Base-by-base conservation (phyloP, 2,113 vertebrate genomes). In the Stercorarius parasiticus region DNA sequence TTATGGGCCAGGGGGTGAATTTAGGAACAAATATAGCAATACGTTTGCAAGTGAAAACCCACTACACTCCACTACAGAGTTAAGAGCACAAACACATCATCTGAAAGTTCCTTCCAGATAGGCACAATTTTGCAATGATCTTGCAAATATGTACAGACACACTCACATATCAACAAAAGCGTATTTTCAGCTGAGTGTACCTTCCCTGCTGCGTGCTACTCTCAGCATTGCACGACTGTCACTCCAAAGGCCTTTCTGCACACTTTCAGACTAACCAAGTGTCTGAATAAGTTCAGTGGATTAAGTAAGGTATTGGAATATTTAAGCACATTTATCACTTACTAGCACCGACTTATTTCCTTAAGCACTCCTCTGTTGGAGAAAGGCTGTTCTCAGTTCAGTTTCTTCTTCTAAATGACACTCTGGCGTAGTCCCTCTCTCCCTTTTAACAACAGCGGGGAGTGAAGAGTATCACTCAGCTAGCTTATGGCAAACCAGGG, bases 161-260 rank as follows among this genome's bases (percentile, higher is more conserved):
- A 62, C 9, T 9, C 27, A 69, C 38, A 71, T 15, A 85, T 34
- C 34, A 88, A 43, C 13, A 45, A 64, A 55, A 73, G 8, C 0
- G 0, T 34, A 27, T 43, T 80, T 91, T 61, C 66, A 82, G 53
- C 23, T 72, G 1, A 36, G 45, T 0, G 0, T 12, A 40, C 6
- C 27, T 53, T 70, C 29, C 29, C 34, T 29, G 30, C 34, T 56
- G 38, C 6, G 10, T 21, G 23, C 49, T 2, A 1, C 40, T 36
- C 16, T 64, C 19, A 5, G 16, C n/a, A 34, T 0, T 38, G 15
- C 47, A n/a, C 34, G 56, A 59, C 65, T 82, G 53, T 5, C 27
- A 65, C 40, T 85, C 36, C 43, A 56, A 16, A 65, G n/a, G 61
- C 40, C 20, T 20, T 73, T 23, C 71, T 53, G 59, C 56, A 14